Evolutionary conservation across 2,113 vertebrate species (phyloP).

Genomic region (Ursus arctos): DNA sequence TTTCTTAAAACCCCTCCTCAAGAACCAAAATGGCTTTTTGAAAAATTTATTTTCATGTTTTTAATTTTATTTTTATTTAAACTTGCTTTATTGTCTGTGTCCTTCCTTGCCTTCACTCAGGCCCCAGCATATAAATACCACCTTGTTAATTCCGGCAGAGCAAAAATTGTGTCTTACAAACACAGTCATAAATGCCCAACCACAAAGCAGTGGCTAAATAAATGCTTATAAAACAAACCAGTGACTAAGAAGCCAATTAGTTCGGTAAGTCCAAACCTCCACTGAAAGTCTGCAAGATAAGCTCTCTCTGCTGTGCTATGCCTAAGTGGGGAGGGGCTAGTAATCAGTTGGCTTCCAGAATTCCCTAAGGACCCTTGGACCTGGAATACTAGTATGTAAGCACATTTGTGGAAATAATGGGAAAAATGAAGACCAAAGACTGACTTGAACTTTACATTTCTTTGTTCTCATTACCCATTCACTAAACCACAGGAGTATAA

Average conservation of each 20-base stretch:
- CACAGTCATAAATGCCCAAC: too few relatives aligned
- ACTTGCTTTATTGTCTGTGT: neutral
- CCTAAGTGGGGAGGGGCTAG: neutral
- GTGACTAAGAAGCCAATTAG: slow-evolving; percentile 21
- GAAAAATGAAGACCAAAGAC: slow-evolving; percentile 27
- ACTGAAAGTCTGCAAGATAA: neutral
- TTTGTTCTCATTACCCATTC: slow-evolving; percentile 17
- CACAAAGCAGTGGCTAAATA: neutral
- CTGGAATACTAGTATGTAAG: neutral
- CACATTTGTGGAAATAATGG: slow-evolving; percentile 18
- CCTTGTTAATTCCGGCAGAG: neutral
- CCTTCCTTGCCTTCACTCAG: neutral
- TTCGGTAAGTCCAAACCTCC: neutral
- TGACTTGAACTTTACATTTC: slow-evolving; percentile 38
- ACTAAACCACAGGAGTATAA: slow-evolving; percentile 38
- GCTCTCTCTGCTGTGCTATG: too few relatives aligned
- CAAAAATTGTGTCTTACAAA: neutral
- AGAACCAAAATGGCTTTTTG: neutral
- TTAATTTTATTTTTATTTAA: neutral
- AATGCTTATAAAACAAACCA: neutral
- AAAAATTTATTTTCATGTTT: neutral
- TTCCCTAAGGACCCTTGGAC: neutral
- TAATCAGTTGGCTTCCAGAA: neutral
- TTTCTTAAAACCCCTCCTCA: neutral
- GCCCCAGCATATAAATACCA: neutral